Evolutionary conservation across 1,140 invertebrate species (phyloP), one percentile per base, ranked within the genome.

Genomic region (Wiebesia pumilae): DNA sequence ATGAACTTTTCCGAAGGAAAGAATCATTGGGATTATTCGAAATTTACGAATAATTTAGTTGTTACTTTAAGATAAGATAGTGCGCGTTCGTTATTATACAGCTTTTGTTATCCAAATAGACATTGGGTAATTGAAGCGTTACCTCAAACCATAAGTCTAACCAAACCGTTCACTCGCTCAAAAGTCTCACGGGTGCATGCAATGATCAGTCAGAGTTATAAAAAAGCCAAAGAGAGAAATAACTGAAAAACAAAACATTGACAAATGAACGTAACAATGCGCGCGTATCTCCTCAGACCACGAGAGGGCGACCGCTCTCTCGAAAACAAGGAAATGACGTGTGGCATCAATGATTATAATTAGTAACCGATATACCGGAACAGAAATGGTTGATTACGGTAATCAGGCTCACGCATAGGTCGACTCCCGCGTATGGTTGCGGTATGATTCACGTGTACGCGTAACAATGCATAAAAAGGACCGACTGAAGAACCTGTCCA

Each of bases 261-360:
- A 65, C 27, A 69, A 30, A 67, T 9, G 58, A 30, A 81, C 0
- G 35, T n/a, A 54, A n/a, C 40, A 47, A 67, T n/a, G 40, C 24
- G 2, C 33, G 33, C 69, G 69, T 38, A 71, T 87, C 75, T 83
- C 86, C 54, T 27, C 71, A 16, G 30, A 47, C 19, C 75, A 62
- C 27, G 54, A 35, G 38, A 43, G 35, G 40, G 62, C 27, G 24
- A 73, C 19, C 9, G 65, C 47, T 54, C 67, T 47, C 65, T 54
- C 21, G 80, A 86, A 81, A 86, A 86, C 80, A 33, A 86, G 73
- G 85, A 86, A 86, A 75, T 71, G 90, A 90, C 90, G 91, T 90
- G 88, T 87, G 88, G 89, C 90, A 91, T 92, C 91, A 90, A 93
- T 92, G 91, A 92, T 93, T 91, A 91, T 93, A 92, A 93, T 93